A percentile compares a stretch with the other conserved stretches of the same genome.
Evolutionary conservation across 2,113 vertebrate genomes (phyloP).

Genomic region (Otolemur garnettii): DNA sequence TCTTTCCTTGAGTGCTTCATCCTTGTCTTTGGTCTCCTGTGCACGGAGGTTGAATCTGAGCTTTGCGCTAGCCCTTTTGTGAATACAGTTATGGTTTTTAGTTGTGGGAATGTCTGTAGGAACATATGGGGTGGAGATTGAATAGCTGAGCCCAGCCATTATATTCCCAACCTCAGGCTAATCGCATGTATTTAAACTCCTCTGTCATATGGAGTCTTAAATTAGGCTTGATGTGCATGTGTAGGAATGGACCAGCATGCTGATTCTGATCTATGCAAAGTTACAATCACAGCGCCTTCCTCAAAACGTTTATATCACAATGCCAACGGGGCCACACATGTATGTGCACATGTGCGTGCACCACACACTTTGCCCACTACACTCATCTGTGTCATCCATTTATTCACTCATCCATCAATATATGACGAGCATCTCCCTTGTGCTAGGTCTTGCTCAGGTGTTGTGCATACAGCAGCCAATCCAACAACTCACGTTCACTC

Average conservation of each 20-base stretch:
- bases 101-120: background rate
- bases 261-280: background rate
- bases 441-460: background rate
- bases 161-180: background rate
- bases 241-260: background rate
- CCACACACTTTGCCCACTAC: background rate
- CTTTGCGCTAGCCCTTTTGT: background rate
- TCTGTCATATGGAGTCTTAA: background rate
- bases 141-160: background rate
- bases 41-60: background rate
- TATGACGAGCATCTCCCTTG: background rate
- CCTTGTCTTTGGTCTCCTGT: background rate
- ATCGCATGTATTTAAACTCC: background rate
- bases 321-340: fast-evolving
- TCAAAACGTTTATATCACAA: background rate
- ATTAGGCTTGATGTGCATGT: background rate
- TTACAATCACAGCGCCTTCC: background rate
- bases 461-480: background rate
- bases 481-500: background rate
- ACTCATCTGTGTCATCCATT: background rate
- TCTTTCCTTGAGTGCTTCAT: background rate
- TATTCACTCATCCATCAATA: background rate
- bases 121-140: background rate
- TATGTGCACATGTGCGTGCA: background rate
- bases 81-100: background rate